Evolutionary conservation across 1,140 invertebrate genomes (phyloP).

Genomic region (Drosophila nigromelanica): DNA sequence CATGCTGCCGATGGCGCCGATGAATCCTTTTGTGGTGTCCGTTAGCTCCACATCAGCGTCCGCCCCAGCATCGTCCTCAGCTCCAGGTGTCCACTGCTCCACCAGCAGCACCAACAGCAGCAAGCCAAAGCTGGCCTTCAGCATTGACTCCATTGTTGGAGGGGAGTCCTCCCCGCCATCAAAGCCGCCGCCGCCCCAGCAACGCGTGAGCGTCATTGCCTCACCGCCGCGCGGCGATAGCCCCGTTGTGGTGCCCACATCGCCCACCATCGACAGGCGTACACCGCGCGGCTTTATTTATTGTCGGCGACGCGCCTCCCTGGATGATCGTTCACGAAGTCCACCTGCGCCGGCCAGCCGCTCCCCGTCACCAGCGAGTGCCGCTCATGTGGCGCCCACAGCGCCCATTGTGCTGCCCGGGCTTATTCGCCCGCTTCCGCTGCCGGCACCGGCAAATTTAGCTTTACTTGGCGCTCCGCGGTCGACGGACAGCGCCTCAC

Average conservation of each 20-base stretch:
- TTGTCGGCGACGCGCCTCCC: slow-evolving; percentile 61
- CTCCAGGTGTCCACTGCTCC: slow-evolving; percentile 1
- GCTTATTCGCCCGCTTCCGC: slow-evolving; percentile 83
- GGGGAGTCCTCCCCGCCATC: slow-evolving; percentile 66
- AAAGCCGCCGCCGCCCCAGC: slow-evolving; percentile 52
- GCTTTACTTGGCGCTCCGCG: slow-evolving; percentile 64
- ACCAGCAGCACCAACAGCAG: slow-evolving; percentile 36
- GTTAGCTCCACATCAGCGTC: slow-evolving; percentile 40
- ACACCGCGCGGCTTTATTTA: slow-evolving; percentile 68
- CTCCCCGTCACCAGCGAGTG: slow-evolving; percentile 52
- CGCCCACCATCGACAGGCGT: slow-evolving; percentile 44
- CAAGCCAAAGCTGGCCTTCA: slow-evolving; percentile 97
- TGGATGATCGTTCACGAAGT: slow-evolving; percentile 81
- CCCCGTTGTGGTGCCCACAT: slow-evolving; percentile 36
- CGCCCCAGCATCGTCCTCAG: slow-evolving; percentile 25
- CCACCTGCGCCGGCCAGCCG: slow-evolving; percentile 68
- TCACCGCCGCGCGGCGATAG: slow-evolving; percentile 68
- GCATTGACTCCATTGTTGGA: slow-evolving; percentile 97
- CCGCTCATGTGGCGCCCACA: slow-evolving; percentile 17
- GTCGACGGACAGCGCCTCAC: slow-evolving; percentile 49
- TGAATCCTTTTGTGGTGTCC: slow-evolving; percentile 78
- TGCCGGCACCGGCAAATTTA: slow-evolving; percentile 72
- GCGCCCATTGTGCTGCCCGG: slow-evolving; percentile 85
- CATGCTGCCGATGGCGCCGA: slow-evolving; percentile 83
- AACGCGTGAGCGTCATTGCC: slow-evolving; percentile 65